phyloP scores from a whole-genome alignment of 2,113 vertebrate genomes.

The Zosterops lateralis region DNA sequence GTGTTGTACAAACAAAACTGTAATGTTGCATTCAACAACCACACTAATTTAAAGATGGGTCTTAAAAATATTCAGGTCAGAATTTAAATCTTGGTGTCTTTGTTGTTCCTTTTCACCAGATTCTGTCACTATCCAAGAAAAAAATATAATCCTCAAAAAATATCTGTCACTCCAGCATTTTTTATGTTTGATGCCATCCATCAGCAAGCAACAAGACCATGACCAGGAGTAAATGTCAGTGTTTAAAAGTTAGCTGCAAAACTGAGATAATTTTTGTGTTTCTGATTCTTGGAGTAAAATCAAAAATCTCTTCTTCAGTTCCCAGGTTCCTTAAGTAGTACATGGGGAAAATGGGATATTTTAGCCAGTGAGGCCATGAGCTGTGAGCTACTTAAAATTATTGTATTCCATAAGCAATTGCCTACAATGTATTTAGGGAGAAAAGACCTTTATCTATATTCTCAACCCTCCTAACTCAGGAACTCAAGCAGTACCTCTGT shows the following conservation, averaged over 20 bases:
- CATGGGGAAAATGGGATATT: neutral
- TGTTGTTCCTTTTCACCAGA: neutral
- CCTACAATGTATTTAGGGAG: neutral
- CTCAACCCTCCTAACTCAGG: neutral
- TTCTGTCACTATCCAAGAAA: neutral
- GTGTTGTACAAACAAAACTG: neutral
- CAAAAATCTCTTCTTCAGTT: neutral
- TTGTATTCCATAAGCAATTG: neutral
- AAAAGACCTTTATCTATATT: neutral
- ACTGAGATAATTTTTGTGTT: neutral
- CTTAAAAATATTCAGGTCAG: neutral
- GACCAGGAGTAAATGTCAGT: neutral
- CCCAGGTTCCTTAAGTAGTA: neutral
- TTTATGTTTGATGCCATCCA: neutral
- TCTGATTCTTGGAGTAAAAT: neutral
- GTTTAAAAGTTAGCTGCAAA: neutral
- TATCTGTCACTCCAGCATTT: neutral
- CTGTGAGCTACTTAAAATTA: neutral
- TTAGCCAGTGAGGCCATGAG: neutral
- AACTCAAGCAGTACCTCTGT: neutral
- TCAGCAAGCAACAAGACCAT: slow-evolving; percentile 2
- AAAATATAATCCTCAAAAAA: neutral
- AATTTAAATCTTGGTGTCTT: neutral
- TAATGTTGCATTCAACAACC: neutral
- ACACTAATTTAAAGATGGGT: neutral